phyloP scores from a whole-genome alignment of 1,140 invertebrate genomes.

The Dendroctonus ponderosae region DNA sequence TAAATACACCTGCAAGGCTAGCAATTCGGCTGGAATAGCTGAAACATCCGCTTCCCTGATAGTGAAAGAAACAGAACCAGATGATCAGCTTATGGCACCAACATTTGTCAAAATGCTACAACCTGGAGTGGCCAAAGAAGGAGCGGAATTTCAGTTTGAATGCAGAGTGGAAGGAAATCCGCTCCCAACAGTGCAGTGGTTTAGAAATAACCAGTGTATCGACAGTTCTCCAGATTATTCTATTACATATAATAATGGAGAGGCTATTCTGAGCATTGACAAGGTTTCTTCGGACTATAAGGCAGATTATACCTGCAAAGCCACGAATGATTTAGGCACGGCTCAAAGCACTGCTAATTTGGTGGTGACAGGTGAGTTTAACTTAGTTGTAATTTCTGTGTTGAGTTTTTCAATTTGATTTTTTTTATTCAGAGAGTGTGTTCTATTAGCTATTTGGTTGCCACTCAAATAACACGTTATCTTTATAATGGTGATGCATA shows the following conservation, averaged over 20 bases:
- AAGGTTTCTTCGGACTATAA: conserved; percentile 60
- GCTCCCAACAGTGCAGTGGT: conserved; percentile 77
- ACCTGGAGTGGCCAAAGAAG: conserved; percentile 64
- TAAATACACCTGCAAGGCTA: conserved; percentile 70
- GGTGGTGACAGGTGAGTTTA: conserved; percentile 56
- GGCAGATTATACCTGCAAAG: conserved; percentile 66
- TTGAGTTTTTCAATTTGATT: too few species aligned
- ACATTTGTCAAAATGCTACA: conserved; percentile 64
- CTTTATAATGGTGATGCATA: too few species aligned
- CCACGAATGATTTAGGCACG: conserved; percentile 66
- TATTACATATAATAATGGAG: conserved; percentile 65
- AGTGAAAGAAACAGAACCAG: conserved; percentile 71
- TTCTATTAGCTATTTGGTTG: too few species aligned
- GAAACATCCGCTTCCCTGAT: conserved; percentile 72
- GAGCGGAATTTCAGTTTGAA: conserved; percentile 63
- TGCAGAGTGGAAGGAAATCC: conserved; percentile 74
- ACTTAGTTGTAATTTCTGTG: not conserved
- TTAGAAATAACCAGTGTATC: conserved; percentile 70
- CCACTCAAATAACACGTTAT: too few species aligned
- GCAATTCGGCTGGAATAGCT: conserved; percentile 65
- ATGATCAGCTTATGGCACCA: conserved; percentile 65
- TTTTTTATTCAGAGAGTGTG: too few species aligned
- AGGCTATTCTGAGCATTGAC: conserved; percentile 63
- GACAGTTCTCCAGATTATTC: conserved; percentile 71
- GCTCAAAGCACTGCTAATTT: conserved; percentile 60